Conservation (phyloP, 2,888 invertebrate species). For the Chloroclystis v-ata region DNA sequence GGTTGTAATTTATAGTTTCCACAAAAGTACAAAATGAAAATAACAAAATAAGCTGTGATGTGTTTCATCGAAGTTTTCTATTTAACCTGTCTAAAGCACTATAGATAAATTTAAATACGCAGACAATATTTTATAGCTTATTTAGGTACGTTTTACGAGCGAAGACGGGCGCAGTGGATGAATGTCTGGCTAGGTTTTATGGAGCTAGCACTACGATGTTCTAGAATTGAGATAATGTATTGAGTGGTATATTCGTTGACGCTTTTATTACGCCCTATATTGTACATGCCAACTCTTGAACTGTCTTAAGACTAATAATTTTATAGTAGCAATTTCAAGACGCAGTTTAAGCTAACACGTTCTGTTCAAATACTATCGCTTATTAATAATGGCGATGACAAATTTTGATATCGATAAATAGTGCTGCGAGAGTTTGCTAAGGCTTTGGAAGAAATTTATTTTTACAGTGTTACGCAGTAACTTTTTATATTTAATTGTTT, state of each 20-base stretch:
- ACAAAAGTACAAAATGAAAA: not conserved
- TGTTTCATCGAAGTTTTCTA: constrained; percentile 32
- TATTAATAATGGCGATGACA: too few species aligned
- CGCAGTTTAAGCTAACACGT: not conserved
- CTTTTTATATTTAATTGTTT: too few species aligned
- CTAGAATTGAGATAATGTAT: constrained; percentile 37
- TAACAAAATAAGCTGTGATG: not conserved
- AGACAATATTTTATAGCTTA: constrained; percentile 76
- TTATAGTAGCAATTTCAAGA: constrained; percentile 2
- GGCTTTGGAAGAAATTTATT: too few species aligned
- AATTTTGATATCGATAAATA: constrained; percentile 11
- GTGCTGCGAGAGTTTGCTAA: not conserved
- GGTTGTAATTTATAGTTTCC: not conserved
- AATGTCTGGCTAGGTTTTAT: constrained; percentile 69
- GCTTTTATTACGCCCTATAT: constrained; percentile 24
- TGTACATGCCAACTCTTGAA: constrained; percentile 7
- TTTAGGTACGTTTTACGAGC: constrained; percentile 74
- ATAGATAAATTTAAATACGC: constrained; percentile 73
- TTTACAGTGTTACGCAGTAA: too few species aligned
- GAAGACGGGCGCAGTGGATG: constrained; percentile 61
- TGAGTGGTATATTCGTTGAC: constrained; percentile 32
- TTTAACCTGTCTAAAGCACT: constrained; percentile 41
- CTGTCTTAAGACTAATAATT: not conserved
- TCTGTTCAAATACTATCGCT: not conserved
- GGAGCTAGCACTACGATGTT: constrained; percentile 41